Conservation (phyloP, 2,113 vertebrate genomes). For the Pterophyllum scalare region DNA sequence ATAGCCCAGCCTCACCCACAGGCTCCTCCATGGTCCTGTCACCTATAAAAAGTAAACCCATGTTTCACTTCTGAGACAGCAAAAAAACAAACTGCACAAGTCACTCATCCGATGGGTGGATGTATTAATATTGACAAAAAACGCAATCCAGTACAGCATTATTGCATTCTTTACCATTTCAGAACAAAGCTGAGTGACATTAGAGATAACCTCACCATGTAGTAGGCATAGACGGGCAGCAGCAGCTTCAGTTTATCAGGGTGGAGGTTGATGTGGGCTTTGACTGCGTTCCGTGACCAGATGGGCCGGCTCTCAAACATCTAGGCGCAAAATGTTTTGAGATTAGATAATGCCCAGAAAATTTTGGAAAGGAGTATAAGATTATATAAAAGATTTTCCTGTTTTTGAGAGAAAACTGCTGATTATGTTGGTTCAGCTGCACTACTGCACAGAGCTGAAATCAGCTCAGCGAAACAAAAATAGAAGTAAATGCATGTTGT, state of each 20-base stretch:
- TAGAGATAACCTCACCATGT: constrained; percentile 86
- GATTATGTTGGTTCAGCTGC: background rate
- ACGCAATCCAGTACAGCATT: background rate
- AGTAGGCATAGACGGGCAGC: constrained; percentile 90
- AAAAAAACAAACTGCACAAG: background rate
- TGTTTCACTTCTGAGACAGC: background rate
- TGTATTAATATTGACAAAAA: background rate
- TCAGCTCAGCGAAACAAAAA: background rate
- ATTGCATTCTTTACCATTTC: background rate
- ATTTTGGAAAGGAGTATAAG: background rate
- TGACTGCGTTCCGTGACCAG: constrained; percentile 95
- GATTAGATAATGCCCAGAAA: constrained; percentile 60
- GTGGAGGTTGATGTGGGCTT: constrained; percentile 91
- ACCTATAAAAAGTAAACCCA: constrained; percentile 77
- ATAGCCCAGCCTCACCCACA: constrained; percentile 94
- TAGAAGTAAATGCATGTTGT: background rate
- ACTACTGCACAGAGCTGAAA: background rate
- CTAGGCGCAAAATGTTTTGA: constrained; percentile 70
- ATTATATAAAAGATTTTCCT: background rate
- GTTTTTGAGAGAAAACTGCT: background rate
- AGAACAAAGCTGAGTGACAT: background rate
- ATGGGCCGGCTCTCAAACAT: constrained; percentile 90
- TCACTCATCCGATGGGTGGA: background rate
- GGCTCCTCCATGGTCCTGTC: constrained; percentile 96
- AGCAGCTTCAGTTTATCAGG: constrained; percentile 95